Percentiles rank a stretch among this genome's conserved stretches.
phyloP scores from a whole-genome alignment of 2,888 invertebrate genomes.

The Lycia hirtaria region DNA sequence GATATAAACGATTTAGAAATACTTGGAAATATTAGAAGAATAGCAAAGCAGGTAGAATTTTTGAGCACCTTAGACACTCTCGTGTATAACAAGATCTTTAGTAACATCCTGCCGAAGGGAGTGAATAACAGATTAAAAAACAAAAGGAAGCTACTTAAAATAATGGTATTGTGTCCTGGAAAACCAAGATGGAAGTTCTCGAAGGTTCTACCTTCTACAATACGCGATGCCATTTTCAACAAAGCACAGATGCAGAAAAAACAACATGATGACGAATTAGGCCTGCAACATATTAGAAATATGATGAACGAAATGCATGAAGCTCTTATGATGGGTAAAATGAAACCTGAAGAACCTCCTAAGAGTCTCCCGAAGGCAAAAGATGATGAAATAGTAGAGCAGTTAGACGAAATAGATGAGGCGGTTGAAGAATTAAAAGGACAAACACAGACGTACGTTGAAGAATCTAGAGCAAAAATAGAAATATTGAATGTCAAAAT shows the following conservation, averaged over 20 bases:
- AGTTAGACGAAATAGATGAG: conserved; percentile 65
- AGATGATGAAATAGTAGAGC: conserved; percentile 63
- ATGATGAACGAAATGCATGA: conserved; percentile 72
- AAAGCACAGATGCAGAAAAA: conserved; percentile 73
- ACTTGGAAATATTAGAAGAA: conserved; percentile 81
- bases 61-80: conserved; percentile 80
- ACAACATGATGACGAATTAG: conserved; percentile 66
- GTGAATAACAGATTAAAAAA: conserved; percentile 65
- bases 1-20: conserved; percentile 85
- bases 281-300: conserved; percentile 59
- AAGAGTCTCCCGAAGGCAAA: conserved; percentile 41
- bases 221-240: conserved; percentile 73
- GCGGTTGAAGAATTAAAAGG: conserved; percentile 60
- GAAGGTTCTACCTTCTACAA: conserved; percentile 64
- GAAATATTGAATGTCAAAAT: conserved; percentile 68
- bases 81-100: conserved; percentile 75
- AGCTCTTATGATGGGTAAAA: conserved; percentile 56
- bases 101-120: conserved; percentile 63
- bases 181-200: conserved; percentile 63
- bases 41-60: conserved; percentile 85
- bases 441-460: conserved; percentile 56
- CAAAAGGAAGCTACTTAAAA: conserved; percentile 64
- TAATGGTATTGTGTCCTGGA: conserved; percentile 70
- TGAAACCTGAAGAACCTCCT: conserved; percentile 37
- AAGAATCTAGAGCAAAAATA: conserved; percentile 58